Evolutionary conservation across 2,888 invertebrate species (phyloP).

Genomic region (Idaea biselata): DNA sequence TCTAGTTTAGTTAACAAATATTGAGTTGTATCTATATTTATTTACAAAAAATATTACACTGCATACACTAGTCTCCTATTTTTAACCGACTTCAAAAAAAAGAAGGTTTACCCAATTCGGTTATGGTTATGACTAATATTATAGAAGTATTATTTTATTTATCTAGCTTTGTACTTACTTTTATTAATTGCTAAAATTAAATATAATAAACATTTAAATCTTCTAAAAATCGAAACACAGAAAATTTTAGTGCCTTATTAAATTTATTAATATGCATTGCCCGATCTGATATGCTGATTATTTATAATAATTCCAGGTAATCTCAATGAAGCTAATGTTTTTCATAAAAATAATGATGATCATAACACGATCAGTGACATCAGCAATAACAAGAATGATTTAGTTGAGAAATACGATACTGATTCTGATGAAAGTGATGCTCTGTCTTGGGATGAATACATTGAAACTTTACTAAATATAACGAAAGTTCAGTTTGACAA

Average conservation of each 20-base stretch:
- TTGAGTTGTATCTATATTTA: neutral
- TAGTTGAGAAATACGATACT: neutral
- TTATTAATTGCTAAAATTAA: too few relatives aligned
- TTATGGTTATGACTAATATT: too few relatives aligned
- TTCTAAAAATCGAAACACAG: too few relatives aligned
- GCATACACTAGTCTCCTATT: too few relatives aligned
- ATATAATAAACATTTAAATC: too few relatives aligned
- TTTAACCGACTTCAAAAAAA: too few relatives aligned
- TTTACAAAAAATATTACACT: too few relatives aligned
- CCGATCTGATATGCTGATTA: neutral
- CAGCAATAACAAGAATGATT: neutral
- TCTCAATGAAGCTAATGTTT: neutral
- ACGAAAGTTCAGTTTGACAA: neutral
- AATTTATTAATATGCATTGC: too few relatives aligned
- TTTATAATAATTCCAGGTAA: neutral
- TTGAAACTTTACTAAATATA: neutral
- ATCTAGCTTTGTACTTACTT: too few relatives aligned
- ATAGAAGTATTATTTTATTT: too few relatives aligned
- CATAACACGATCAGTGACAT: neutral
- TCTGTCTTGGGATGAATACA: neutral
- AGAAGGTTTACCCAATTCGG: too few relatives aligned
- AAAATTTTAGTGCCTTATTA: too few relatives aligned
- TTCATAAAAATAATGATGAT: neutral
- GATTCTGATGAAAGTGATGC: neutral
- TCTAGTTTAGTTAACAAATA: neutral